Conservation (phyloP, 2,113 vertebrate genomes). For the zebrafish (Danio rerio) region DNA sequence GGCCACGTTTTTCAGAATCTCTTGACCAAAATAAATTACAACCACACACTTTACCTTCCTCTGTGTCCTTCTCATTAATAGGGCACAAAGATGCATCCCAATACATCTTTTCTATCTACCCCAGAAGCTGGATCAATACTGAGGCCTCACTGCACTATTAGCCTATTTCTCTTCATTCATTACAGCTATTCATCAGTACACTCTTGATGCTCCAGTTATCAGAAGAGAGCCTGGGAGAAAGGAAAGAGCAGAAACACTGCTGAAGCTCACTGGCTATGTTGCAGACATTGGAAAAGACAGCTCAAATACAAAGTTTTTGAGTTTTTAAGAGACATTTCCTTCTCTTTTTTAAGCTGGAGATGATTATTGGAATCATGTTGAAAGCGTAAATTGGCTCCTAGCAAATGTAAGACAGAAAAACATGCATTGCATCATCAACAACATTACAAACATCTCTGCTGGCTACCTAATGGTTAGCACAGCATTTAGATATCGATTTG, state of each 20-base stretch:
- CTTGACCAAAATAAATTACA: not conserved
- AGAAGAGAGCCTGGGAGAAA: not conserved
- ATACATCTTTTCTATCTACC: conserved; percentile 3
- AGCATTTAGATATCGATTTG: conserved; percentile 34
- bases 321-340: not conserved
- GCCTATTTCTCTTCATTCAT: conserved; percentile 35
- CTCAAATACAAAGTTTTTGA: not conserved
- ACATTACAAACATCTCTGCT: conserved; percentile 23
- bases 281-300: not conserved
- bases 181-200: conserved; percentile 32
- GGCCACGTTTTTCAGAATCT: not conserved
- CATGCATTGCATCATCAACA: conserved; percentile 33
- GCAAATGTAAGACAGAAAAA: conserved; percentile 32
- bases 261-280: not conserved
- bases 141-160: conserved; percentile 11
- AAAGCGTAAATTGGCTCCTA: not conserved
- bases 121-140: conserved; percentile 24
- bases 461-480: conserved; percentile 23
- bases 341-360: not conserved
- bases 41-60: conserved; percentile 6
- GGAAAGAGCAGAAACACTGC: not conserved
- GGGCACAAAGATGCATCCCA: not conserved
- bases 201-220: conserved; percentile 7
- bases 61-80: not conserved
- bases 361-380: conserved; percentile 19